These are phyloP conservation scores for Anas georgica DNA, from an alignment of 2,797 vertebrate genomes.

Conservation along the genomic window DNA sequence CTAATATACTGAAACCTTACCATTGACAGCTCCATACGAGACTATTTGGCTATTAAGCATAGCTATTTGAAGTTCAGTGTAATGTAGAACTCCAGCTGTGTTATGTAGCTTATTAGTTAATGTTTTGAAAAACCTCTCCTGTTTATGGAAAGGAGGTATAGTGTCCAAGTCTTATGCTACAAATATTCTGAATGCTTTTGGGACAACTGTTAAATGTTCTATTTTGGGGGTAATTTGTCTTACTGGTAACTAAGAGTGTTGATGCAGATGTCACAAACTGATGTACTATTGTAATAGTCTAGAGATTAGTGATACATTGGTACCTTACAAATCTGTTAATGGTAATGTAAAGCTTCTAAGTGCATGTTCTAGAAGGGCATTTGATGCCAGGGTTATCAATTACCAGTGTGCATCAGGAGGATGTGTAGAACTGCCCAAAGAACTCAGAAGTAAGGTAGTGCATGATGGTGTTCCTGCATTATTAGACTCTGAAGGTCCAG, in stretches of 20 bases:
- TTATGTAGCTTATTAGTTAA: background rate
- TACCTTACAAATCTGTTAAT: background rate
- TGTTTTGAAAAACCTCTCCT: background rate
- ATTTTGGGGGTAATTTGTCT: background rate
- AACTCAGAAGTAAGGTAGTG: background rate
- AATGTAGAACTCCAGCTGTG: background rate
- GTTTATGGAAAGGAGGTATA: background rate
- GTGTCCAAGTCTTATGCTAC: background rate
- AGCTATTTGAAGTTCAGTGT: background rate
- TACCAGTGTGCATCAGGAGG: background rate
- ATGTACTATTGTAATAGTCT: rapidly evolving
- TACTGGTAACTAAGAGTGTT: rapidly evolving
- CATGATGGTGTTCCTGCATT: background rate
- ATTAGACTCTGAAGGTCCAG: background rate
- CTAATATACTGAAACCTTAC: rapidly evolving
- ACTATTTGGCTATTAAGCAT: background rate
- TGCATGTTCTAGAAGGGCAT: background rate
- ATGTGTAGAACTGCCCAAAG: background rate
- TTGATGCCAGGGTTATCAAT: background rate
- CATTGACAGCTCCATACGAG: background rate
- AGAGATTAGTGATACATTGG: rapidly evolving
- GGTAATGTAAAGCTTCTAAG: background rate
- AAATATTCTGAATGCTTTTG: background rate
- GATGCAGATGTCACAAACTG: background rate
- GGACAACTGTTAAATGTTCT: background rate